These are phyloP conservation scores for Paramacrobiotus metropolitanus DNA, from an alignment of 1,140 invertebrate genomes.

Conservation along the genomic window DNA sequence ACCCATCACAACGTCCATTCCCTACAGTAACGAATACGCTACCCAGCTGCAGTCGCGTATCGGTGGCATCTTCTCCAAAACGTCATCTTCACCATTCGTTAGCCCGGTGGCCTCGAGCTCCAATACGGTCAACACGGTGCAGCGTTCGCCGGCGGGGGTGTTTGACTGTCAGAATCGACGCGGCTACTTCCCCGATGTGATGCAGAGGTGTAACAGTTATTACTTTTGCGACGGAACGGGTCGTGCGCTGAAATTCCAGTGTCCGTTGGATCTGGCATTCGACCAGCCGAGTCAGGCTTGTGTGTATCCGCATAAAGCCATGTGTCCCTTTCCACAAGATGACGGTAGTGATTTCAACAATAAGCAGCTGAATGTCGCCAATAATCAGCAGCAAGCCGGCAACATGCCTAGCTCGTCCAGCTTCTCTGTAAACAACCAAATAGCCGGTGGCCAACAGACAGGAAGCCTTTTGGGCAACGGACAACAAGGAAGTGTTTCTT, in stretches of 20 bases:
- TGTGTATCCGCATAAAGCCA: not conserved
- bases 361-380: not conserved
- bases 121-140: not conserved
- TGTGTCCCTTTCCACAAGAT: not conserved
- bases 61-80: slow-evolving; percentile 1
- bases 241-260: not conserved
- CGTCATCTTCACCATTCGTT: not conserved
- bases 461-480: too few relatives aligned
- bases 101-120: not conserved
- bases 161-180: not conserved
- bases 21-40: not conserved
- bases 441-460: too few relatives aligned
- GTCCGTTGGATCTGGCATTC: slow-evolving; percentile 1
- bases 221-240: not conserved
- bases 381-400: too few relatives aligned
- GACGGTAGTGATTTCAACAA: not conserved
- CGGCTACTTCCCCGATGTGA: not conserved
- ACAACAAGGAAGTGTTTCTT: too few relatives aligned
- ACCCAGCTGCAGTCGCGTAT: not conserved
- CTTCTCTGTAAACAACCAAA: too few relatives aligned
- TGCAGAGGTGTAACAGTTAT: not conserved
- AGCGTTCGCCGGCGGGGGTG: not conserved
- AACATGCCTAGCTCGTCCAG: too few relatives aligned
- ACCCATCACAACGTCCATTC: too few relatives aligned
- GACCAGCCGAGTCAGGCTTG: not conserved